These are phyloP conservation scores for Reticulitermes speratus DNA, from an alignment of 1,140 invertebrate genomes.

Conservation along the genomic window DNA sequence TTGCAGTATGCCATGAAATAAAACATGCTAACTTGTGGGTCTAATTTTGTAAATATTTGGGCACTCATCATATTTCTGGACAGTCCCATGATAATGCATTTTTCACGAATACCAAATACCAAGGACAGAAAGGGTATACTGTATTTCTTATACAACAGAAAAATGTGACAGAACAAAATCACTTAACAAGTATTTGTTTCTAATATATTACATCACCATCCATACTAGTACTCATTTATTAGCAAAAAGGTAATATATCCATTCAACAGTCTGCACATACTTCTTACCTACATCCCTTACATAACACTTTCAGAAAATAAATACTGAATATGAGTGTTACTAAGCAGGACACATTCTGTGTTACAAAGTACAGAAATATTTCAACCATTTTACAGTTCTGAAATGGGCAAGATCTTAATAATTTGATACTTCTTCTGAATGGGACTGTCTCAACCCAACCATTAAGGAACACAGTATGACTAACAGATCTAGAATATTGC, in stretches of 20 bases:
- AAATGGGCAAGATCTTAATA: background rate
- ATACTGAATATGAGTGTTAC: background rate
- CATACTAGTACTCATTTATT: background rate
- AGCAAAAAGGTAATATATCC: background rate
- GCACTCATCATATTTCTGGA: background rate
- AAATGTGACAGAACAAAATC: background rate
- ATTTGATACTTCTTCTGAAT: background rate
- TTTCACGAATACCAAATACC: background rate
- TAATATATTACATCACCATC: background rate
- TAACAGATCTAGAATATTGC: background rate
- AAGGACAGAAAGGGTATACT: background rate
- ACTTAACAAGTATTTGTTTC: background rate
- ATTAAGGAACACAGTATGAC: background rate
- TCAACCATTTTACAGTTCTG: background rate
- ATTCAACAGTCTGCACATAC: background rate
- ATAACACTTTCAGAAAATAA: background rate
- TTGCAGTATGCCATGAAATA: background rate
- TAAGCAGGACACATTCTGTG: background rate
- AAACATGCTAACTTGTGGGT: background rate
- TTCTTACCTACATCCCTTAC: background rate
- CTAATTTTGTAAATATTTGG: background rate
- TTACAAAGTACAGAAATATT: conserved; percentile 1
- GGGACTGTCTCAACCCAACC: background rate
- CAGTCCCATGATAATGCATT: background rate
- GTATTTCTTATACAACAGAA: background rate